These are phyloP conservation scores for Pterostichus madidus DNA, from an alignment of 2,888 invertebrate species.

Conservation along the genomic window DNA sequence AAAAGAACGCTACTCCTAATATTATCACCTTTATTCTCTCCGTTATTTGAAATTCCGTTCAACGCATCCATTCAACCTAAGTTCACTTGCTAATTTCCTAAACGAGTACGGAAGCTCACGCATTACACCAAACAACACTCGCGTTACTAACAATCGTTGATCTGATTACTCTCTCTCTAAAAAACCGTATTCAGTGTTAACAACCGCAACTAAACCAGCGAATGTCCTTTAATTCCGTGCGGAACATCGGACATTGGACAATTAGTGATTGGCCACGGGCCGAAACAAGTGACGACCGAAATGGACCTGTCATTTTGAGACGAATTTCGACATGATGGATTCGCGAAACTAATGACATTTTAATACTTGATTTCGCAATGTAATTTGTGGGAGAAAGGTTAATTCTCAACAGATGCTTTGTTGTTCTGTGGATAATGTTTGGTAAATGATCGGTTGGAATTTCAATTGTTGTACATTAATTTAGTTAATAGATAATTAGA, in stretches of 20 bases:
- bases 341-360: slow-evolving; percentile 27
- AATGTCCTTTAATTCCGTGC: slow-evolving; percentile 1
- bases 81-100: not conserved
- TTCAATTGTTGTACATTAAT: not conserved
- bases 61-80: too few species aligned
- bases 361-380: slow-evolving; percentile 27
- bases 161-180: slow-evolving; percentile 25
- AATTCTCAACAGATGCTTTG: slow-evolving; percentile 5
- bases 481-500: slow-evolving; percentile 8
- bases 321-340: slow-evolving; percentile 10
- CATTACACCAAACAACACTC: not conserved
- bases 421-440: slow-evolving; percentile 8
- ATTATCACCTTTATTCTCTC: too few species aligned
- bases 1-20: too few species aligned
- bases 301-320: slow-evolving; percentile 8
- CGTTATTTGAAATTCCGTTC: too few species aligned
- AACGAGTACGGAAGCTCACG: not conserved
- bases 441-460: too few species aligned
- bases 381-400: slow-evolving; percentile 17
- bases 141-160: not conserved
- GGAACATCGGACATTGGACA: slow-evolving; percentile 25
- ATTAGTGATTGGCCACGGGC: slow-evolving; percentile 20
- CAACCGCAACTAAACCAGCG: slow-evolving; percentile 28
- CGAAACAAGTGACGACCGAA: slow-evolving; percentile 6
- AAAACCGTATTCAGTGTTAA: slow-evolving; percentile 32